Conservation (phyloP, 2,888 invertebrate genomes). For the Brachycybe producta region DNA sequence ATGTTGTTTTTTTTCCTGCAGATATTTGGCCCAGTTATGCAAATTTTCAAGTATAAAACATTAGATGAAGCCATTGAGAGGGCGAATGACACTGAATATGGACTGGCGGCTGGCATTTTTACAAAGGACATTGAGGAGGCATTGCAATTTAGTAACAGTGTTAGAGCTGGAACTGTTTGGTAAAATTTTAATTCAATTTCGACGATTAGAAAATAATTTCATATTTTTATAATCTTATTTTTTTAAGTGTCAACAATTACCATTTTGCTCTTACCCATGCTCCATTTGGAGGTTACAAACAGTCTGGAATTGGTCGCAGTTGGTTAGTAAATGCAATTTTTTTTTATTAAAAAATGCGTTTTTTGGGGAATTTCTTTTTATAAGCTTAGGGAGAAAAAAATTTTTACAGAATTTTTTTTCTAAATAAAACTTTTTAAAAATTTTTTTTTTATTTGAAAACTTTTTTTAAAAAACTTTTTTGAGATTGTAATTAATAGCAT, state of each 20-base stretch:
- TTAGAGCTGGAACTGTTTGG: conserved; percentile 42
- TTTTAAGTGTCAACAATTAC: conserved; percentile 28
- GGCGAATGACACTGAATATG: conserved; percentile 51
- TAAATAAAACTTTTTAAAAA: no score
- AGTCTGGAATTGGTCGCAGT: conserved; percentile 26
- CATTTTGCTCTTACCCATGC: conserved; percentile 23
- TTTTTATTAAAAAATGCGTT: neutral
- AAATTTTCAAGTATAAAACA: conserved; percentile 65
- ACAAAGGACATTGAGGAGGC: conserved; percentile 40
- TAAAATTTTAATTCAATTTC: conserved; percentile 24
- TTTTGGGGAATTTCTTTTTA: no score
- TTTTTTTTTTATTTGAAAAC: no score
- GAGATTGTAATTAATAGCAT: neutral
- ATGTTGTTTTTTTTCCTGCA: conserved; percentile 29
- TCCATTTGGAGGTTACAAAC: conserved; percentile 29
- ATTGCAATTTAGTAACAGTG: conserved; percentile 36
- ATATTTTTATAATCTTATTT: neutral
- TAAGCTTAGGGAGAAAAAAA: no score
- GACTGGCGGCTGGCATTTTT: conserved; percentile 40
- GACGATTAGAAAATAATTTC: neutral
- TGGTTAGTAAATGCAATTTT: conserved; percentile 11
- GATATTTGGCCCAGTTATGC: conserved; percentile 86
- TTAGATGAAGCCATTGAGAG: conserved; percentile 64
- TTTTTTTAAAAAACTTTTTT: no score
- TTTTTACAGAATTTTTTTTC: no score